A percentile compares a stretch with the other conserved stretches of the same genome.
Evolutionary conservation across 2,888 invertebrate species (phyloP).

Genomic region (Eupithecia subumbrata): DNA sequence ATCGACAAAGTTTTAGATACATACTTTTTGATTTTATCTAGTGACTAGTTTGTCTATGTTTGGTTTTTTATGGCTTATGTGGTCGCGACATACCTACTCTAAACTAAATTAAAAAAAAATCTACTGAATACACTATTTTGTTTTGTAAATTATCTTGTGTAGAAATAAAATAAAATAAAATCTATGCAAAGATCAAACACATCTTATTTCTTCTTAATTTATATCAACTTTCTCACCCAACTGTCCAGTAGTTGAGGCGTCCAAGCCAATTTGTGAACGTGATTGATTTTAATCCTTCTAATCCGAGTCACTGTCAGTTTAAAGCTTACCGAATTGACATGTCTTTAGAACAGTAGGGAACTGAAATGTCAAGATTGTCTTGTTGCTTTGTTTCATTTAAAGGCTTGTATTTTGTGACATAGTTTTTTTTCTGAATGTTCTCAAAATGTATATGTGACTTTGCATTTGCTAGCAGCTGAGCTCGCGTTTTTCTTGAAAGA

Average conservation of each 20-base stretch:
- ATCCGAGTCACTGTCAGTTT: conserved; percentile 66
- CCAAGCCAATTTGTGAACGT: conserved; percentile 71
- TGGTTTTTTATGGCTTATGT: neutral
- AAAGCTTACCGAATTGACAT: conserved; percentile 56
- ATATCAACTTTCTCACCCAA: conserved; percentile 22
- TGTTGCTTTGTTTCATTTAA: neutral
- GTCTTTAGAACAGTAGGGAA: conserved; percentile 35
- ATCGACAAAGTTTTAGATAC: neutral
- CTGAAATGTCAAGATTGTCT: conserved; percentile 23
- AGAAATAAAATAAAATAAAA: neutral
- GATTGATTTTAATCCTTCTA: conserved; percentile 80
- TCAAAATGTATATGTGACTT: too few species aligned
- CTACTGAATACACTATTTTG: neutral
- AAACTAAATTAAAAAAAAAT: too few species aligned
- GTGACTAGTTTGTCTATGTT: neutral
- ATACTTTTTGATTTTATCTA: neutral
- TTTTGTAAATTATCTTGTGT: neutral
- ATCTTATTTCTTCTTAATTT: neutral
- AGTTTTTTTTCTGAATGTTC: too few species aligned
- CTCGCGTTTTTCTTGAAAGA: neutral
- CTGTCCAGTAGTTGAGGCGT: conserved; percentile 63
- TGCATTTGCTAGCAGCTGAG: neutral
- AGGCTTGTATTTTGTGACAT: too few species aligned
- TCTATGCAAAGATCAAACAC: neutral
- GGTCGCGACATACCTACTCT: neutral